Evolutionary conservation across 2,888 invertebrate species (phyloP), one percentile per base, ranked within the genome.

Genomic region (Pecten maximus): DNA sequence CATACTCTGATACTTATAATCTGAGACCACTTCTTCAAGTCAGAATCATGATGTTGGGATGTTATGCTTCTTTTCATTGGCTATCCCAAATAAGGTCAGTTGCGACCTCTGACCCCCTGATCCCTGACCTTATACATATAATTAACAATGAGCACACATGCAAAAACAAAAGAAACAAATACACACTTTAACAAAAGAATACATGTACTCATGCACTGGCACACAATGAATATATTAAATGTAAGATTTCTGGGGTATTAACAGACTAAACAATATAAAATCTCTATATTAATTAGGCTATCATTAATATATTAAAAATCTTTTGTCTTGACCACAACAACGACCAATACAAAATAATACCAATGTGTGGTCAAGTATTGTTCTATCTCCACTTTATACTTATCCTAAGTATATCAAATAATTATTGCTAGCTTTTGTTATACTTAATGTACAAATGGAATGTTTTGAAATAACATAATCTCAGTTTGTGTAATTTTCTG

Each of bases 141-240:
- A 74, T 74, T 16, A 74, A 74, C 23, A 2, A 74, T 74, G 74
- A 74, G 74, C 74, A 74, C 44, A 44, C 35, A 74, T 35, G 28
- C 28, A 74, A 35, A 74, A 28, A 74, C 35, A 74, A 8, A 74
- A 28, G 15, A 74, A 74, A 74, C 28, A 74, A 74, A 28, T 8
- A 74, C 0, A 74, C 1, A 15, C 35, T 10, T 8, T 6, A 74
- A 74, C 60, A 74, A 74, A 12, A 74, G 28, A 8, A 35, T 74
- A 74, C 74, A 74, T 28, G 3, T 23, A 60, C 28, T 35, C 35
- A 28, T 74, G 8, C 35, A 35, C 74, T 35, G 74, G 23, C 28
- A 74, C 35, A 74, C 35, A 74, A 35, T 35, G 35, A 74, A 74
- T 74, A 74, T 74, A 74, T 74, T 74, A 74, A 54, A 74, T 74